Evolutionary conservation across 2,888 invertebrate genomes (phyloP), one percentile per base, ranked within the genome.

Genomic region (Craniophora ligustri): DNA sequence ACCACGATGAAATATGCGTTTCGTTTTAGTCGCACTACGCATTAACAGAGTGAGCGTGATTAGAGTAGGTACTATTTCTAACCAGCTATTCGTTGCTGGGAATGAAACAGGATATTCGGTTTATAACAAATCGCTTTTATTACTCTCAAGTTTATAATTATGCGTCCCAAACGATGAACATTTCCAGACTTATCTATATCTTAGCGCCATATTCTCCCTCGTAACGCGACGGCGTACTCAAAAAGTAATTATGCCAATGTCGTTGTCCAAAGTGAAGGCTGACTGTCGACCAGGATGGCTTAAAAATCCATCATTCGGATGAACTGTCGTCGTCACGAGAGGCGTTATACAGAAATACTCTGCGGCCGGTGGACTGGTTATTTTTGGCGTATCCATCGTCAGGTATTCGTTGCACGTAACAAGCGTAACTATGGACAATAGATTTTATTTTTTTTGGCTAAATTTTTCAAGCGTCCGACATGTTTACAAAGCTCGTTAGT

Each of bases 321-420:
- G 50, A 67, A 48, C 49, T 48, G 16, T 46, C 28, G 41, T 34
- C 47, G 26, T 55, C 50, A 47, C 41, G 71, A 54, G 53, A 32
- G 72, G 71, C 57, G 72, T 48, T 67, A 66, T 75, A 75, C 82
- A 80, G 74, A 87, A 87, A 88, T 88, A 88, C 76, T 54, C 75
- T 19, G 50, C 69, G 72, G 70, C 66, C 81, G 75, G 67, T 74
- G 76, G 65, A 64, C 73, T 70, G 55, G 80, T 64, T 88, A 88
- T 88, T 89, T 89, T 79, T 71, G 82, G 82, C 78, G 74, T 61
- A 51, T 85, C 81, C 75, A 87, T 88, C 85, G 88, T 80, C 88
- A 89, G 87, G 85, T 88, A 87, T 83, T 76, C 75, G 78, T 81
- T 67, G 53, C 30, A 39, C 48, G 35, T 58, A 57, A 41, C 58